Evolutionary conservation across 2,888 invertebrate species (phyloP).

Genomic region (Chrysomela aeneicollis): DNA sequence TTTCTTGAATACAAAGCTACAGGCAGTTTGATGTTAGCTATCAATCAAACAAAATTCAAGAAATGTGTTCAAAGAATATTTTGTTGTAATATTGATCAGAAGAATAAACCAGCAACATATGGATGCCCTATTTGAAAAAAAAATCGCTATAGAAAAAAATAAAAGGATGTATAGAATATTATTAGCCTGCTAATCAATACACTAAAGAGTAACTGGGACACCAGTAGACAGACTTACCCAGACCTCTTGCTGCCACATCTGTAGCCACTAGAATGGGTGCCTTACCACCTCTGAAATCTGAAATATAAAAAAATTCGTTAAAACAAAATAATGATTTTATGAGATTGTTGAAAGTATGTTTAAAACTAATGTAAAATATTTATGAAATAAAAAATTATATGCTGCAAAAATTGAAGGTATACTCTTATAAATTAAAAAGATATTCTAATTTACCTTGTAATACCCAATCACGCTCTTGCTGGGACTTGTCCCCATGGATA

Average conservation of each 20-base stretch:
- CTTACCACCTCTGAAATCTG: slow-evolving; percentile 86
- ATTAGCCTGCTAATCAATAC: slow-evolving; percentile 55
- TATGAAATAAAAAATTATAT: too few species aligned
- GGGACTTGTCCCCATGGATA: slow-evolving; percentile 95
- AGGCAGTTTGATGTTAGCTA: too few species aligned
- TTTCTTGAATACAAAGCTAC: too few species aligned
- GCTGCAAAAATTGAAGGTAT: too few species aligned
- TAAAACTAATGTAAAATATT: too few species aligned
- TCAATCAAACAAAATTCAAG: too few species aligned
- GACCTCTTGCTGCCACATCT: slow-evolving; percentile 92
- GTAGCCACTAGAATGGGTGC: slow-evolving; percentile 92
- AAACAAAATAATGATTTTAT: background rate
- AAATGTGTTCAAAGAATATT: background rate
- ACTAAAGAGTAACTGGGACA: slow-evolving; percentile 18
- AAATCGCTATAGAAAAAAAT: slow-evolving; percentile 38
- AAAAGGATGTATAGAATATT: slow-evolving; percentile 24
- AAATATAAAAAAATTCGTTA: slow-evolving; percentile 53
- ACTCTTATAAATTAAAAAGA: background rate
- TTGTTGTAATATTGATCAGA: background rate
- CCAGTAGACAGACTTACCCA: slow-evolving; percentile 73
- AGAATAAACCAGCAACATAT: slow-evolving; percentile 22
- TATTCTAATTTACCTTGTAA: slow-evolving; percentile 71
- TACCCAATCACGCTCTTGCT: slow-evolving; percentile 93
- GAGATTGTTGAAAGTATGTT: too few species aligned
- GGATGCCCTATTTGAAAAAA: slow-evolving; percentile 21